phyloP scores from a whole-genome alignment of 2,797 vertebrate species.

The Cyclopterus lumpus region DNA sequence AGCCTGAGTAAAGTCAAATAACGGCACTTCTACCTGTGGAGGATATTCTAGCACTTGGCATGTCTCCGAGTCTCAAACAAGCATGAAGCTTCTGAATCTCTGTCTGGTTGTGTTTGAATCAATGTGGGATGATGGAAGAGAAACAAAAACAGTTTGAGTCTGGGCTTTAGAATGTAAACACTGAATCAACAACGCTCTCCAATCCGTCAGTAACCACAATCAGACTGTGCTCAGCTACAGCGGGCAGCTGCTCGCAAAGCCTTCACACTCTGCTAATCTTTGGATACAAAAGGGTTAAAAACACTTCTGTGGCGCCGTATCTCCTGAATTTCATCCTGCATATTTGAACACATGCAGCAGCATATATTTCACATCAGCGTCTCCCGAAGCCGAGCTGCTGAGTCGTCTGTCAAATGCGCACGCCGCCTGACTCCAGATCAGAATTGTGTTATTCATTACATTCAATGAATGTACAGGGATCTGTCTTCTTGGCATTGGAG shows the following conservation, averaged over 20 bases:
- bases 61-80: slow-evolving; percentile 13
- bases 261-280: slow-evolving; percentile 21
- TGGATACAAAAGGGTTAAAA: slow-evolving; percentile 40
- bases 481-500: slow-evolving; percentile 21
- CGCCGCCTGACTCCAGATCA: slow-evolving; percentile 48
- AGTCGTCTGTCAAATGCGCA: slow-evolving; percentile 49
- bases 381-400: slow-evolving; percentile 31
- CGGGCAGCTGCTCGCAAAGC: slow-evolving; percentile 14
- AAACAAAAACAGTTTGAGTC: slow-evolving; percentile 28
- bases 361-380: slow-evolving; percentile 54
- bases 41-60: not conserved
- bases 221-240: not conserved
- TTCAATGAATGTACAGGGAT: slow-evolving; percentile 27
- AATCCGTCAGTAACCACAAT: not conserved
- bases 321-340: slow-evolving; percentile 54
- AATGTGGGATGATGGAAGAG: not conserved
- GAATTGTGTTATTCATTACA: slow-evolving; percentile 45
- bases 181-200: slow-evolving; percentile 15
- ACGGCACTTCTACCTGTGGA: not conserved
- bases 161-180: slow-evolving; percentile 7
- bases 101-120: slow-evolving; percentile 30
- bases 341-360: slow-evolving; percentile 62
- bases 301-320: slow-evolving; percentile 14
- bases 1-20: not conserved
- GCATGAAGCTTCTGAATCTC: slow-evolving; percentile 27